phyloP scores from a whole-genome alignment of 2,888 invertebrate species.

The Carcina quercana region DNA sequence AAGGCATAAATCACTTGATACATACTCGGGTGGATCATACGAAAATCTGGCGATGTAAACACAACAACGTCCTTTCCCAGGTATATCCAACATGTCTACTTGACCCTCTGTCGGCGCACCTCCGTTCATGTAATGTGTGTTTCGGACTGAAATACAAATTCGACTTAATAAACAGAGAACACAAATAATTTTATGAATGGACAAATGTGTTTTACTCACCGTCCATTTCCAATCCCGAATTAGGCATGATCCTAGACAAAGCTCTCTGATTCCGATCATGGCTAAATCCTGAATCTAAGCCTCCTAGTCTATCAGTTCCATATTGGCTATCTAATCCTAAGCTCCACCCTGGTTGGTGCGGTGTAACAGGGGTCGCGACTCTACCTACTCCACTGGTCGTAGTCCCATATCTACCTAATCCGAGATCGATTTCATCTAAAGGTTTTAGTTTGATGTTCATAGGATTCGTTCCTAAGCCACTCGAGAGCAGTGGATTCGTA shows the following conservation, averaged over 20 bases:
- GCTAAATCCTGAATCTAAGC: conserved; percentile 71
- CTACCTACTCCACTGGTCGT: conserved; percentile 60
- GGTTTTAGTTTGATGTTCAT: conserved; percentile 81
- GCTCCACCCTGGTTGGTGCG: conserved; percentile 73
- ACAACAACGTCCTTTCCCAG: conserved; percentile 94
- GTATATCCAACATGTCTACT: conserved; percentile 95
- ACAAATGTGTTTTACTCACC: conserved; percentile 36
- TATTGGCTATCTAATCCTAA: conserved; percentile 78
- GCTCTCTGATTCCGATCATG: conserved; percentile 75
- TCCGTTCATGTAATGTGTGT: conserved; percentile 74
- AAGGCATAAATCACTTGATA: conserved; percentile 19
- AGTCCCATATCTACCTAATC: conserved; percentile 73
- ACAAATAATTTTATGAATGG: conserved; percentile 1
- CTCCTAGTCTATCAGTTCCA: conserved; percentile 73
- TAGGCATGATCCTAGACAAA: conserved; percentile 69
- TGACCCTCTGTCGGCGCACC: conserved; percentile 74
- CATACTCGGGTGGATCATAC: conserved; percentile 81
- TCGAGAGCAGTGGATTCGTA: conserved; percentile 77
- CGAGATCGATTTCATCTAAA: conserved; percentile 82
- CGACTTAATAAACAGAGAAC: conserved; percentile 1
- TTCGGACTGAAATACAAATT: conserved; percentile 46
- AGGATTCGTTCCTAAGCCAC: conserved; percentile 72
- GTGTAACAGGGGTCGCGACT: conserved; percentile 77
- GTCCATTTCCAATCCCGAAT: conserved; percentile 61
- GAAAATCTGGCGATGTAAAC: conserved; percentile 92